A percentile compares a stretch with the other conserved stretches of the same genome.
Evolutionary conservation across 2,113 vertebrate genomes (phyloP).

Genomic region (Petrocephalus zakoni): DNA sequence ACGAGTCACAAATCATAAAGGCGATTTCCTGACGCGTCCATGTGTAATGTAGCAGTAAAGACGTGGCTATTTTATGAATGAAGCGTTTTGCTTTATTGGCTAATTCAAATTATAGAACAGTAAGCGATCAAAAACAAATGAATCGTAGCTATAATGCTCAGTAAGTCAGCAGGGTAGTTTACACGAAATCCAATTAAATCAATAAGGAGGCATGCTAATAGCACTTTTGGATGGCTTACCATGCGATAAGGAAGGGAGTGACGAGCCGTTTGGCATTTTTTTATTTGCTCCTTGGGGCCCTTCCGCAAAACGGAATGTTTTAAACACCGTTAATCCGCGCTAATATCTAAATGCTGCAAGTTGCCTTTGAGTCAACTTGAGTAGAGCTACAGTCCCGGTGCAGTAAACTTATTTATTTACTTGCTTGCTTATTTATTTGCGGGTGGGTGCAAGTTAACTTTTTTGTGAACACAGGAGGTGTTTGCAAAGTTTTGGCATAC

Average conservation of each 20-base stretch:
- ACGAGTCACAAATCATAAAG: not conserved
- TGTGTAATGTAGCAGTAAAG: not conserved
- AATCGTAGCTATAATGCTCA: not conserved
- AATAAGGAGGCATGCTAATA: not conserved
- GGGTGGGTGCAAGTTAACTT: not conserved
- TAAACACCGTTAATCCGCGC: not conserved
- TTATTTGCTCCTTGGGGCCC: not conserved
- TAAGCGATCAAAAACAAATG: slow-evolving; percentile 4
- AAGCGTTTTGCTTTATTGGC: not conserved
- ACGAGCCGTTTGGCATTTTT: not conserved
- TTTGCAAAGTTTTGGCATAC: not conserved
- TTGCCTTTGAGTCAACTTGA: not conserved
- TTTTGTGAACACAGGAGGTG: not conserved
- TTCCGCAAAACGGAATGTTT: not conserved
- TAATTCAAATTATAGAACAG: not conserved
- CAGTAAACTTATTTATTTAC: not conserved
- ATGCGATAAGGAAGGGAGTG: not conserved
- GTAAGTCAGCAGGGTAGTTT: not conserved
- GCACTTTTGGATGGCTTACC: not conserved
- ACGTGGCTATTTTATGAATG: not conserved
- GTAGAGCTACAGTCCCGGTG: not conserved
- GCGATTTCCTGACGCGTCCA: not conserved
- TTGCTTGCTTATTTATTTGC: not conserved
- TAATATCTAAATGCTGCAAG: not conserved
- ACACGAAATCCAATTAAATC: not conserved